phyloP scores from a whole-genome alignment of 1,140 invertebrate genomes.

The Drosophila lacertosa region DNA sequence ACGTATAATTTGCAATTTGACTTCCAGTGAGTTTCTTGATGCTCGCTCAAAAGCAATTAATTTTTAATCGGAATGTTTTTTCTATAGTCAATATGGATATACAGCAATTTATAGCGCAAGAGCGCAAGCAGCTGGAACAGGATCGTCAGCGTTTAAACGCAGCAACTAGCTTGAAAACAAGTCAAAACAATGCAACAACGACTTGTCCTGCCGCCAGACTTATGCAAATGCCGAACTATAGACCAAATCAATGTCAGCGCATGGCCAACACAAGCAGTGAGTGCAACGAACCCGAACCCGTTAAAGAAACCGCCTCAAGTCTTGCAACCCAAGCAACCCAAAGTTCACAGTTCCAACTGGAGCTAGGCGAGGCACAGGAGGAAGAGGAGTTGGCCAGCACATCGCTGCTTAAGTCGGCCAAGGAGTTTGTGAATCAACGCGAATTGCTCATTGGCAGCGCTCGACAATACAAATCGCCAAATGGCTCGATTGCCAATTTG shows the following conservation, averaged over 20 bases:
- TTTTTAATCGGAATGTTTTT: background rate
- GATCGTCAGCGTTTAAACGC: slow-evolving; percentile 53
- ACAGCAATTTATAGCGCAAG: slow-evolving; percentile 58
- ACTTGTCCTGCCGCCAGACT: slow-evolving; percentile 54
- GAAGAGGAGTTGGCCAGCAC: slow-evolving; percentile 3
- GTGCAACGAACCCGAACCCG: slow-evolving; percentile 61
- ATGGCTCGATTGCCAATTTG: slow-evolving; percentile 61
- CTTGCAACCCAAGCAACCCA: slow-evolving; percentile 51
- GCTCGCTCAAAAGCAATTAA: background rate
- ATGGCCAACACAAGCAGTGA: slow-evolving; percentile 38
- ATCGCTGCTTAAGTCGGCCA: slow-evolving; percentile 56
- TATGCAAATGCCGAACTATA: slow-evolving; percentile 38
- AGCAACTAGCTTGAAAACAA: background rate
- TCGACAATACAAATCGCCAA: slow-evolving; percentile 71
- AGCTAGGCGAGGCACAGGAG: slow-evolving; percentile 21
- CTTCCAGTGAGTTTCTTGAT: background rate
- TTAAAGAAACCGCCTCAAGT: too few species aligned
- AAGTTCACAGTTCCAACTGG: slow-evolving; percentile 56
- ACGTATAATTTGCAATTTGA: background rate
- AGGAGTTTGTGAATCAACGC: slow-evolving; percentile 72
- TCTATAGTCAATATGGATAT: slow-evolving; percentile 52
- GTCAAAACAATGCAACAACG: slow-evolving; percentile 3
- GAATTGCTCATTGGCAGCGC: slow-evolving; percentile 69
- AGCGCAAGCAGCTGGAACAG: slow-evolving; percentile 59
- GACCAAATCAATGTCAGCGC: slow-evolving; percentile 63